phyloP scores from a whole-genome alignment of 2,888 invertebrate genomes.

The Brachypterus glaber region DNA sequence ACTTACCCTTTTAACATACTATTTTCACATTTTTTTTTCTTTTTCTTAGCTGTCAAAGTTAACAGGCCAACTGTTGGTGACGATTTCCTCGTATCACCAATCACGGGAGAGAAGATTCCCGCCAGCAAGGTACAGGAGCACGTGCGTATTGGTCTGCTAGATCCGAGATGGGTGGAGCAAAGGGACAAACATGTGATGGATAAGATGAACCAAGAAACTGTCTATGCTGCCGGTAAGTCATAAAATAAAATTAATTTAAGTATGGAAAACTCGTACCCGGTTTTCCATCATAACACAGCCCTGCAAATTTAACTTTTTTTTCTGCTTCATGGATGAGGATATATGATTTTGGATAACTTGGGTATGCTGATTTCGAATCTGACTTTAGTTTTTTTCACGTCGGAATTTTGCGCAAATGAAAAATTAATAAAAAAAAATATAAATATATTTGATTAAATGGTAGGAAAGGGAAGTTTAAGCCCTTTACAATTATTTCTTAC shows the following conservation, averaged over 20 bases:
- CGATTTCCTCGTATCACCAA: slow-evolving; percentile 93
- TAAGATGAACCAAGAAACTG: slow-evolving; percentile 83
- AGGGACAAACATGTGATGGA: slow-evolving; percentile 90
- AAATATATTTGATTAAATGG: too few species aligned
- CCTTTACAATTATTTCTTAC: slow-evolving; percentile 7
- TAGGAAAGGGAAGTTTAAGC: too few species aligned
- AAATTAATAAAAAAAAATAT: too few species aligned
- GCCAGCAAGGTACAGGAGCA: slow-evolving; percentile 97
- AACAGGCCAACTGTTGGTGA: slow-evolving; percentile 60
- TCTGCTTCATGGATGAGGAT: too few species aligned
- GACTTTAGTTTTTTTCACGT: too few species aligned
- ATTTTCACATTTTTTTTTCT: slow-evolving; percentile 4
- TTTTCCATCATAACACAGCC: too few species aligned
- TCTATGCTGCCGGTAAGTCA: slow-evolving; percentile 66
- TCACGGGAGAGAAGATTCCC: slow-evolving; percentile 95
- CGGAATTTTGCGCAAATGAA: too few species aligned
- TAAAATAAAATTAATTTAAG: slow-evolving; percentile 22
- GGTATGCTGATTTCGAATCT: too few species aligned
- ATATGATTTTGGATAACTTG: too few species aligned
- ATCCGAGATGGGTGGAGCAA: slow-evolving; percentile 97
- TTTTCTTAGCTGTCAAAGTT: slow-evolving; percentile 42
- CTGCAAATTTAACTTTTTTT: too few species aligned
- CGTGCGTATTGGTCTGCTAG: slow-evolving; percentile 91
- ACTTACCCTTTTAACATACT: too few species aligned
- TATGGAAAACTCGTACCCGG: too few species aligned